Evolutionary conservation across 2,797 vertebrate genomes (phyloP).

Genomic region (Scyliorhinus canicula): DNA sequence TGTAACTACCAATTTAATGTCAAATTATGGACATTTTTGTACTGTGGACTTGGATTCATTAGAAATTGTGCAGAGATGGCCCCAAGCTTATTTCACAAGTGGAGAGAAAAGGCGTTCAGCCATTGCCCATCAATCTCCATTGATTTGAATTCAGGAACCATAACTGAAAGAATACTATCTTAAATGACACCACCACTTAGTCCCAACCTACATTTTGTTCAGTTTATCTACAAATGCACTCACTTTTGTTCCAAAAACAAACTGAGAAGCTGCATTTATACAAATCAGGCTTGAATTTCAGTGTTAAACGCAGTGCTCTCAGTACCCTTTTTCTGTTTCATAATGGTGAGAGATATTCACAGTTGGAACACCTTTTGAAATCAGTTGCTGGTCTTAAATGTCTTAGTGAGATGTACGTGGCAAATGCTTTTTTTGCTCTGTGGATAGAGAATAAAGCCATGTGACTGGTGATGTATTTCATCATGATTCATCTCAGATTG

Average conservation of each 20-base stretch:
- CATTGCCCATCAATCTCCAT: not conserved
- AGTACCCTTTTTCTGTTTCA: not conserved
- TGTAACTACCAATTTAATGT: slow-evolving; percentile 28
- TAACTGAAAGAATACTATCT: not conserved
- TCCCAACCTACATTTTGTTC: not conserved
- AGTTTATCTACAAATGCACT: not conserved
- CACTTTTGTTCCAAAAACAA: not conserved
- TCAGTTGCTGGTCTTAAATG: not conserved
- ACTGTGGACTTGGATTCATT: slow-evolving; percentile 22
- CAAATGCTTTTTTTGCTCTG: not conserved
- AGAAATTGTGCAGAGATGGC: not conserved
- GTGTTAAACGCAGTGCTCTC: not conserved
- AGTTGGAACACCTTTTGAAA: not conserved
- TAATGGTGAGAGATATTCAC: not conserved
- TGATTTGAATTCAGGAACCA: slow-evolving; percentile 16
- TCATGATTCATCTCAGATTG: not conserved
- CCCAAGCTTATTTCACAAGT: not conserved
- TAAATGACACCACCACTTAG: not conserved
- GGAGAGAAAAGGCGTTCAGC: not conserved
- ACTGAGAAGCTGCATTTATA: not conserved
- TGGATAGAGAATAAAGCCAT: not conserved
- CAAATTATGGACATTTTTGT: slow-evolving; percentile 16
- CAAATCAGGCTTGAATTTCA: not conserved
- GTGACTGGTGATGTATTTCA: not conserved
- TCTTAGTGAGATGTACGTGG: not conserved